Conservation (phyloP, 2,888 invertebrate species). For the Trisateles emortualis region DNA sequence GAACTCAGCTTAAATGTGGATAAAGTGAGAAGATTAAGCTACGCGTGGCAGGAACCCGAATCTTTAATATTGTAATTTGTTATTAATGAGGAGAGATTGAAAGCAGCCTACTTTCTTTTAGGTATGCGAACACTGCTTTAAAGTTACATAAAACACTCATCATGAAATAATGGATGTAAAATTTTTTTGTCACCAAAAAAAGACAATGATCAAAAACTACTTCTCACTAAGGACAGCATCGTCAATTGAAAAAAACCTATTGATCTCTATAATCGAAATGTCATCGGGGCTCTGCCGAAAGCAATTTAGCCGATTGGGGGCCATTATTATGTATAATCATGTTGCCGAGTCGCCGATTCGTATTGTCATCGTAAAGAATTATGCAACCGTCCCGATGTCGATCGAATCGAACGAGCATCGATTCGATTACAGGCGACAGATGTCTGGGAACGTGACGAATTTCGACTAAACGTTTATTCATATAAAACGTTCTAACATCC, state of each 20-base stretch:
- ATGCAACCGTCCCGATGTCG: constrained; percentile 77
- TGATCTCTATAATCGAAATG: constrained; percentile 72
- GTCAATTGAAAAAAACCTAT: constrained; percentile 56
- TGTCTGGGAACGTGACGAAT: constrained; percentile 86
- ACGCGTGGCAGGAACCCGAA: too few relatives aligned
- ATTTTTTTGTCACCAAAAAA: constrained; percentile 40
- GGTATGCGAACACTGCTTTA: neutral
- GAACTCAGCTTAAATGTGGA: too few relatives aligned
- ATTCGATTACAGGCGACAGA: constrained; percentile 85
- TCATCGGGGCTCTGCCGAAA: constrained; percentile 70
- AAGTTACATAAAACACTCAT: constrained; percentile 4
- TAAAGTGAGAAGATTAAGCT: too few relatives aligned
- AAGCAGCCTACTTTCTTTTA: neutral
- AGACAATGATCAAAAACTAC: constrained; percentile 47
- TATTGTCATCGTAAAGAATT: constrained; percentile 85
- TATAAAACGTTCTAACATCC: constrained; percentile 55
- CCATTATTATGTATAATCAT: constrained; percentile 77
- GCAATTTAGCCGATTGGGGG: constrained; percentile 70
- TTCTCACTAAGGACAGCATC: constrained; percentile 47
- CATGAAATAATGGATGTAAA: constrained; percentile 3
- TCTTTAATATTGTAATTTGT: too few relatives aligned
- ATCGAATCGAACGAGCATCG: constrained; percentile 70
- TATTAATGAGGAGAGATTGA: neutral
- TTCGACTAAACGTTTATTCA: constrained; percentile 71
- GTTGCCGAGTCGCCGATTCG: constrained; percentile 68